These are phyloP conservation scores for Rhagonycha lutea DNA, from an alignment of 2,888 invertebrate genomes.

Conservation along the genomic window DNA sequence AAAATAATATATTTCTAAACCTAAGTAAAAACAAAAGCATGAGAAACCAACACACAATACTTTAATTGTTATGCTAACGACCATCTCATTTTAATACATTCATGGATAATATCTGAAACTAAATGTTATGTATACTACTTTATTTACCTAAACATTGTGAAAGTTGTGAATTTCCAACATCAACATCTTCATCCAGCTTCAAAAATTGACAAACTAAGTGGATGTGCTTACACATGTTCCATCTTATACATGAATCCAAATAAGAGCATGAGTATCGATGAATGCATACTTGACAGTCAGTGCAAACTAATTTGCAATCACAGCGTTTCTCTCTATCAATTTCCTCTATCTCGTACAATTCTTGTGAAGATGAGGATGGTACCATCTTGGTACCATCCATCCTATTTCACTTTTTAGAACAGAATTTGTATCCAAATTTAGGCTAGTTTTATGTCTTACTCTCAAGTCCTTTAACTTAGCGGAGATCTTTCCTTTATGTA, in stretches of 20 bases:
- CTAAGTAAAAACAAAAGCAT: no score
- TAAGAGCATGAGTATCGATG: conserved; percentile 6
- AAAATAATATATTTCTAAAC: no score
- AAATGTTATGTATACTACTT: no score
- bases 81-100: no score
- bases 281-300: background rate
- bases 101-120: no score
- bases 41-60: no score
- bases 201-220: conserved; percentile 2
- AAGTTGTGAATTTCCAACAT: no score
- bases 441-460: conserved; percentile 16
- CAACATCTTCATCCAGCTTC: no score
- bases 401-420: background rate
- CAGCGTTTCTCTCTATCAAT: background rate
- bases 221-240: conserved; percentile 18
- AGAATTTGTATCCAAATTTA: background rate
- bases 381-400: conserved; percentile 1
- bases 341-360: conserved; percentile 1
- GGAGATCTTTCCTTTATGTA: conserved; percentile 36
- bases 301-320: conserved; percentile 5
- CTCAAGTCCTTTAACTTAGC: conserved; percentile 23
- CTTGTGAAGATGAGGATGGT: background rate
- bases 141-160: no score
- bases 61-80: no score
- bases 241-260: background rate